Percentiles rank a stretch among this genome's conserved stretches.
Conservation (phyloP, 64 coral and sea anemone species). For the Hydrozoanthus tunicans region DNA sequence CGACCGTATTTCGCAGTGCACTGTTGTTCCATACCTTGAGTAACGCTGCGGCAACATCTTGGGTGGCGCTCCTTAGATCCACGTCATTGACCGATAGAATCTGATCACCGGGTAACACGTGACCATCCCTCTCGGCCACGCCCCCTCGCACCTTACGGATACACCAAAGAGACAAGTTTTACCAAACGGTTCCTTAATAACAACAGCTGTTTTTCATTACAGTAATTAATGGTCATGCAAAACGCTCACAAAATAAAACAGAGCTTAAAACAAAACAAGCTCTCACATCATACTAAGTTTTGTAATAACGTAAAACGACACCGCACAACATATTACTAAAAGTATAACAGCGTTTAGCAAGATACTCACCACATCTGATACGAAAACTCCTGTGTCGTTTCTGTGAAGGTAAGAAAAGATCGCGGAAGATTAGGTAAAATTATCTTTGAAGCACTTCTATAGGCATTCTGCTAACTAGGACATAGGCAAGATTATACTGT, state of each 20-base stretch:
- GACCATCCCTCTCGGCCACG: slow-evolving; percentile 77
- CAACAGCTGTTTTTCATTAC: not conserved
- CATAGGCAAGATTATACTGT: too few species aligned
- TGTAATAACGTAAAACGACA: too few species aligned
- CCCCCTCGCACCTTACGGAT: slow-evolving; percentile 77
- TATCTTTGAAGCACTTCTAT: not conserved
- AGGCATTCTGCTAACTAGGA: not conserved
- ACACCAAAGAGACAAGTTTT: not conserved
- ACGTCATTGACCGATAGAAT: slow-evolving; percentile 94
- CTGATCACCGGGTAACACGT: slow-evolving; percentile 84
- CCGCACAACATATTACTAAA: not conserved
- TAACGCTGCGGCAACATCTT: slow-evolving; percentile 74
- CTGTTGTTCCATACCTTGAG: slow-evolving; percentile 63
- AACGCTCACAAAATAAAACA: too few species aligned
- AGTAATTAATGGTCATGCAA: too few species aligned
- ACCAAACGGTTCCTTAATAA: not conserved
- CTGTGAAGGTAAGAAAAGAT: slow-evolving; percentile 50
- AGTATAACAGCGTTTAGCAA: not conserved
- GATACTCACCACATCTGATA: slow-evolving; percentile 89
- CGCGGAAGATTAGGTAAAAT: not conserved
- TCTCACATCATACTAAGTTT: too few species aligned
- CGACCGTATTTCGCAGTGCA: not conserved
- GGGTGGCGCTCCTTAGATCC: slow-evolving; percentile 80
- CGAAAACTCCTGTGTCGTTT: slow-evolving; percentile 89
- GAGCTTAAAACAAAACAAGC: too few species aligned